Percentiles rank a stretch among this genome's conserved stretches.
Conservation (phyloP, 2,113 vertebrate genomes). For the Potamarius usumacintae region DNA sequence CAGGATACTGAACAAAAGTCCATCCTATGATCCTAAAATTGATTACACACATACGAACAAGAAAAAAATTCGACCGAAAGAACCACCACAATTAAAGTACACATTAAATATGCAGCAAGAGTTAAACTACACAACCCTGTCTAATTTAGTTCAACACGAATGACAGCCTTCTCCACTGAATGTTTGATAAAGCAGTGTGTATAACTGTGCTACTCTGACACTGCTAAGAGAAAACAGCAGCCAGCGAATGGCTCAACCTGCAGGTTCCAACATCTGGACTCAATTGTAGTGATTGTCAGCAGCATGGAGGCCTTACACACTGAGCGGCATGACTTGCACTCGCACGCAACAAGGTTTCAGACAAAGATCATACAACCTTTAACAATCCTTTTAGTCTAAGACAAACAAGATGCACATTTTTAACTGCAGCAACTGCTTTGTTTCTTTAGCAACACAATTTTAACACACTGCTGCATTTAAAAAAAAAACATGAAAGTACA, state of each 20-base stretch:
- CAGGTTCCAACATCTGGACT: conserved; percentile 52
- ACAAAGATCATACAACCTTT: background rate
- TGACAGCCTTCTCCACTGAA: background rate
- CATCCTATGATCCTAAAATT: too few species aligned
- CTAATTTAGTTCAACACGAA: background rate
- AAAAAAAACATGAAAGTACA: background rate
- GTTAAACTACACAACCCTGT: background rate
- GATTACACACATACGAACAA: background rate
- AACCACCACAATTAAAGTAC: background rate
- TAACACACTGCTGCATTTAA: background rate
- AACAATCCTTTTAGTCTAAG: background rate
- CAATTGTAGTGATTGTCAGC: conserved; percentile 45
- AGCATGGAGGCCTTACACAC: conserved; percentile 43
- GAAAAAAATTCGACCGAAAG: background rate
- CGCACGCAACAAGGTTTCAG: conserved; percentile 42
- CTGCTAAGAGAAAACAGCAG: conserved; percentile 44
- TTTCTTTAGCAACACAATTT: background rate
- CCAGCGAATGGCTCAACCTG: conserved; percentile 33
- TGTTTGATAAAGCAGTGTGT: conserved; percentile 25
- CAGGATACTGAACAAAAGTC: conserved; percentile 11
- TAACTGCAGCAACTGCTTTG: background rate
- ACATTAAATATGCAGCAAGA: background rate
- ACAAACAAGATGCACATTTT: background rate
- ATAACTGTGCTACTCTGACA: conserved; percentile 33
- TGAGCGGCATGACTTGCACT: conserved; percentile 36